Evolutionary conservation across 2,797 vertebrate species (phyloP).

Genomic region (Champsocephalus esox): DNA sequence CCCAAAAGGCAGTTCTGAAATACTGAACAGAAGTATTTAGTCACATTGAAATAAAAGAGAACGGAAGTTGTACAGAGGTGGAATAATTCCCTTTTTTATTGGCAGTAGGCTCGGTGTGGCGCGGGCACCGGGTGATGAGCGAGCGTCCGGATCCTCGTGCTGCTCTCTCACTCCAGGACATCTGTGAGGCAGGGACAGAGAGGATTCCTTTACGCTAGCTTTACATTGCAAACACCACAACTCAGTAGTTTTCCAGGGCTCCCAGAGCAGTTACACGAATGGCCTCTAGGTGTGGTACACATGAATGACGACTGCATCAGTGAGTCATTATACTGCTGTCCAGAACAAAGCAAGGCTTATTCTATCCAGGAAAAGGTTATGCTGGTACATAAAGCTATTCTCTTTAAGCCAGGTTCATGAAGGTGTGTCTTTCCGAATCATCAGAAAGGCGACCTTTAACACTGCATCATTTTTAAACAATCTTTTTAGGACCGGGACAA

Average conservation of each 20-base stretch:
- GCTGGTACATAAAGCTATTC: not conserved
- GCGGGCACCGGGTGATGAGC: slow-evolving; percentile 37
- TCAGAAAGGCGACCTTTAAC: slow-evolving; percentile 1
- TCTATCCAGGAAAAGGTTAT: not conserved
- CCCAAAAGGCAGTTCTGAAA: not conserved
- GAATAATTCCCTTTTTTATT: slow-evolving; percentile 70
- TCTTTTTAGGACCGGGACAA: slow-evolving; percentile 49
- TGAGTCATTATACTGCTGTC: not conserved
- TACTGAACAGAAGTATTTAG: no score
- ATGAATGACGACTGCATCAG: slow-evolving; percentile 28
- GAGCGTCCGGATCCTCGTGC: slow-evolving; percentile 27
- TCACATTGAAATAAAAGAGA: slow-evolving; percentile 17
- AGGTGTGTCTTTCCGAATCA: not conserved
- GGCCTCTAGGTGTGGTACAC: slow-evolving; percentile 10
- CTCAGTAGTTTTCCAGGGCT: slow-evolving; percentile 66
- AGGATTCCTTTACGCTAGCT: slow-evolving; percentile 74
- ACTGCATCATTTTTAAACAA: slow-evolving; percentile 16
- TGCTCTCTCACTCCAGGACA: slow-evolving; percentile 61
- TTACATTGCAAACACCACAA: slow-evolving; percentile 54
- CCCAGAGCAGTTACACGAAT: slow-evolving; percentile 20
- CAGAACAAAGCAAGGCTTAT: slow-evolving; percentile 1
- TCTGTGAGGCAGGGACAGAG: slow-evolving; percentile 64
- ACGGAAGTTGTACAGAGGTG: slow-evolving; percentile 30
- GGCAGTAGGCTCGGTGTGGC: slow-evolving; percentile 33
- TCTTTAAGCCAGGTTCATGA: not conserved